Percentiles rank a stretch among this genome's conserved stretches.
phyloP scores from a whole-genome alignment of 2,113 vertebrate genomes.

The Muscicapa adusta region DNA sequence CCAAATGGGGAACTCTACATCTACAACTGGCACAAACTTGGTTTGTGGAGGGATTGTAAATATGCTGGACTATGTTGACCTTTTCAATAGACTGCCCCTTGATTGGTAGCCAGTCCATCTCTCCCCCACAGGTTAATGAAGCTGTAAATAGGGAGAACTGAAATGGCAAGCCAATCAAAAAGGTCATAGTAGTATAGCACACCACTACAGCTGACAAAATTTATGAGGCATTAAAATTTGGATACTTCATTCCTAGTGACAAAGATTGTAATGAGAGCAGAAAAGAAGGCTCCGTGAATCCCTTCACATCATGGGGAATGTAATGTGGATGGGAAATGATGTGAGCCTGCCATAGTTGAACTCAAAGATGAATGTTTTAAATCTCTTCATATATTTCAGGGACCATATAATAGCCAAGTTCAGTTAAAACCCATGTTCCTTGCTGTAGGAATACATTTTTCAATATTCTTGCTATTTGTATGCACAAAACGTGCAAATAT shows the following conservation, averaged over 20 bases:
- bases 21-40: neutral
- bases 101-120: constrained; percentile 29
- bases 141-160: constrained; percentile 53
- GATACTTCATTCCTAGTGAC: constrained; percentile 55
- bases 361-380: neutral
- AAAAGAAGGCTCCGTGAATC: constrained; percentile 4
- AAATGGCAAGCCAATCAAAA: constrained; percentile 70
- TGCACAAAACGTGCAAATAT: neutral
- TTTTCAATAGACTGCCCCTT: constrained; percentile 17
- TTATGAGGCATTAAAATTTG: constrained; percentile 60
- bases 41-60: constrained; percentile 31
- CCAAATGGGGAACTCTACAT: neutral
- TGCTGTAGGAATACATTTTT: neutral
- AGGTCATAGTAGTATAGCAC: constrained; percentile 55
- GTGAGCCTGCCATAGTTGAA: neutral
- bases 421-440: neutral
- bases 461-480: neutral
- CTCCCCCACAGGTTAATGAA: constrained; percentile 61
- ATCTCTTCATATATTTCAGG: neutral
- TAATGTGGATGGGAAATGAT: neutral
- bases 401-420: neutral
- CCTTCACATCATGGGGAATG: neutral
- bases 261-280: constrained; percentile 38
- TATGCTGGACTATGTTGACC: neutral
- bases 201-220: constrained; percentile 55